phyloP scores from a whole-genome alignment of 2,113 vertebrate genomes.

The Ophthalmolycus amberensis region DNA sequence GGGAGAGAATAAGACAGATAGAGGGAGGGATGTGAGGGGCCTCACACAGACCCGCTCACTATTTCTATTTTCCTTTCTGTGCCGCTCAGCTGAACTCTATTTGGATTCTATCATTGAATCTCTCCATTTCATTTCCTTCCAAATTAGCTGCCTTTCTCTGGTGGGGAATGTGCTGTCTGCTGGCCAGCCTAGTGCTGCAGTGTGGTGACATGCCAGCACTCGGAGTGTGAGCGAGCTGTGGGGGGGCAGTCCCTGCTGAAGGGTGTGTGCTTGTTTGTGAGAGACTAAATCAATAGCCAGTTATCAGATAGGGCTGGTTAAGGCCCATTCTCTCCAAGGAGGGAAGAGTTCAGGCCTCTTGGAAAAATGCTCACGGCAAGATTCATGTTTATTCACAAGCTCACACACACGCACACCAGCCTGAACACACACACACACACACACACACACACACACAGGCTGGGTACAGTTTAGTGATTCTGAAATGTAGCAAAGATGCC shows the following conservation, averaged over 20 bases:
- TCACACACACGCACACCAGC: background rate
- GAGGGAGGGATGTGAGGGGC: background rate
- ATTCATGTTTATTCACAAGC: conserved; percentile 54
- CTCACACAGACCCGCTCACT: background rate
- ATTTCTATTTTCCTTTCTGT: conserved; percentile 42
- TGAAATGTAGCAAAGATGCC: conserved; percentile 40
- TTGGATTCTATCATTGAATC: conserved; percentile 65
- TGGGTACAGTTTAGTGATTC: conserved; percentile 38
- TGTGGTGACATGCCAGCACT: conserved; percentile 59
- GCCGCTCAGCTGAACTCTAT: conserved; percentile 57
- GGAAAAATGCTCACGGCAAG: conserved; percentile 42
- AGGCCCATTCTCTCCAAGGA: conserved; percentile 33
- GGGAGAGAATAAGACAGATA: background rate
- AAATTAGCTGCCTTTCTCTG: conserved; percentile 74
- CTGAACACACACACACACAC: conserved; percentile 7
- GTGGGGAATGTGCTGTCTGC: conserved; percentile 36
- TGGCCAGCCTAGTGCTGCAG: conserved; percentile 43
- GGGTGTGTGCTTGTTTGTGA: conserved; percentile 10
- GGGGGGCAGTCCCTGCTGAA: conserved; percentile 19
- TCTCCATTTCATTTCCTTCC: conserved; percentile 66
- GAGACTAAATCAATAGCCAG: conserved; percentile 66
- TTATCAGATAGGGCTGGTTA: conserved; percentile 59
- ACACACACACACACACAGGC: background rate
- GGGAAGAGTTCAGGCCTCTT: conserved; percentile 37
- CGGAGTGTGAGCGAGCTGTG: background rate